Evolutionary conservation across 2,113 vertebrate species (phyloP).

Genomic region (Catharus fuscescens): DNA sequence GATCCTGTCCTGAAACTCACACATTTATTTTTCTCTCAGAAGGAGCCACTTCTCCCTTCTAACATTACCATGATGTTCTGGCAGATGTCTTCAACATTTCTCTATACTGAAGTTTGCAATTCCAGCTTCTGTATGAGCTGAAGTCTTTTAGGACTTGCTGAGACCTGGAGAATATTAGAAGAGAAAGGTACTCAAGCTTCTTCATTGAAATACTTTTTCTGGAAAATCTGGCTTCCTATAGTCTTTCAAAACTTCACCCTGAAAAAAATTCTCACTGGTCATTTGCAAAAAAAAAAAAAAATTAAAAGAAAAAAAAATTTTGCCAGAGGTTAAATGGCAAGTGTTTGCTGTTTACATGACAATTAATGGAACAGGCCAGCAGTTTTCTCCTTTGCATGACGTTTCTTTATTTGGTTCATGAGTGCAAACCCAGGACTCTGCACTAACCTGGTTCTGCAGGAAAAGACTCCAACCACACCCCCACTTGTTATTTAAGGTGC

Average conservation of each 20-base stretch:
- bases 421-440: background rate
- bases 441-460: background rate
- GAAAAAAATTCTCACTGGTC: background rate
- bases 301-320: background rate
- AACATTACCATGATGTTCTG: background rate
- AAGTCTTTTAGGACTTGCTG: background rate
- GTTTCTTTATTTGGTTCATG: background rate
- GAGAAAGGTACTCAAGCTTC: background rate
- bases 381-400: background rate
- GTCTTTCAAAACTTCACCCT: background rate
- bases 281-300: background rate
- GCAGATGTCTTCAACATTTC: background rate
- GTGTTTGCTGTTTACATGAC: background rate
- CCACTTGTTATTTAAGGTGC: background rate
- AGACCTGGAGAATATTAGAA: background rate
- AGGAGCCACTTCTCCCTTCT: background rate
- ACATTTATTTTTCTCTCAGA: background rate
- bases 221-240: background rate
- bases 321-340: background rate
- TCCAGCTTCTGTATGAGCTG: background rate
- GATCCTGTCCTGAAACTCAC: background rate
- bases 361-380: background rate
- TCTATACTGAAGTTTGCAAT: background rate
- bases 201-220: background rate
- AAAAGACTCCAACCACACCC: background rate